Base-by-base conservation (phyloP, 2,797 vertebrate species). In the Bufotes viridis region DNA sequence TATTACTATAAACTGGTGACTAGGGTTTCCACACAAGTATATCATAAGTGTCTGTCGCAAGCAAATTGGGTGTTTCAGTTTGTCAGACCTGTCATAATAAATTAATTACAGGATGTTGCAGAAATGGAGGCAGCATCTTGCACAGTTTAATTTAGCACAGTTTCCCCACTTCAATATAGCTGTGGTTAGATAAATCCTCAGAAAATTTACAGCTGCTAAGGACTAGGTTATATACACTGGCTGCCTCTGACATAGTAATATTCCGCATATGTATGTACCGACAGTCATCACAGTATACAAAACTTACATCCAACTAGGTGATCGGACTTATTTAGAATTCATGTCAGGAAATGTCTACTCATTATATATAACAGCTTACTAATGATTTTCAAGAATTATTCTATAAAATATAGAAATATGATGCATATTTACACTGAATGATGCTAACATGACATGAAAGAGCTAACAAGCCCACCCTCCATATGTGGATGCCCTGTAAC, bases 21-120 rank as follows among this genome's bases (percentile, higher is more conserved):
- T 93, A 88, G 53, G 90, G 90, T 91, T 93, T 92, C 94, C 92
- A 93, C 91, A 91, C 91, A 94, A 92, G 92, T 93, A 87, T 90
- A 93, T 93, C 90, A 86, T 91, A 94, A 92, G 92, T 94, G 94
- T 95, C 95, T 98, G 97, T 98, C 86, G 96, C 96, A 99, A 99
- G 97, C 90, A 94, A 95, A 97, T 97, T 97, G 96, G 96, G 96
- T 96, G 96, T 97, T 99, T 99, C 98, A 97, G 98, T 99, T 99
- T 97, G 97, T 94, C 95, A 95, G 94, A 96, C 94, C 95, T 97
- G 98, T 99, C 98, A 98, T 96, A 97, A 97, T 97, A 97, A 98
- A 99, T 99, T 99, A 98, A 99, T 98, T 96, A 97, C 96, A 97
- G 98, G 98, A 99, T 99, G 98, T 99, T 99, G 98, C 97, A 97